Evolutionary conservation across 2,113 vertebrate species (phyloP), one percentile per base, ranked within the genome.

Genomic region (Cyrtonyx montezumae): DNA sequence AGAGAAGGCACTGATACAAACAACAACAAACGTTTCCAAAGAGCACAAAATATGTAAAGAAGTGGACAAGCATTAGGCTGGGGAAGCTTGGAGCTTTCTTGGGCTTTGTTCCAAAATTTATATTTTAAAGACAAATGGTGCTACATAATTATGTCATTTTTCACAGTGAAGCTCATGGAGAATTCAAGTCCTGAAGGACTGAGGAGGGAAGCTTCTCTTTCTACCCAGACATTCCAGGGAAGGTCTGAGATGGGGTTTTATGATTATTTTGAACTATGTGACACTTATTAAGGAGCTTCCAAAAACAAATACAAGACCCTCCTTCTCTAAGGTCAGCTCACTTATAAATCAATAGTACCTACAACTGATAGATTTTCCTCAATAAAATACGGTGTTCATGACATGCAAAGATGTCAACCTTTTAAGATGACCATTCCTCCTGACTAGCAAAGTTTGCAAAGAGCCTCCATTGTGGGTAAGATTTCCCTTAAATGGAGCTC

Each of bases 21-120:
- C 87, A 94, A 66, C 83, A 91, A 77, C 59, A 78, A 30, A 63
- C 2, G 6, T 86, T 92, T 91, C 79, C 90, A 88, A 73, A 37
- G 25, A 84, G 63, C 48, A 51, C 22, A 21, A 21, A 43, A 75
- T 37, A 80, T 93, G 79, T 65, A 61, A 93, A 94, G 26, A 81
- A 80, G 70, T 74, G 69, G 89, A 90, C 73, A 86, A 94, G 37
- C 11, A 23, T 86, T 92, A 88, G 59, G 74, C 79, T 86, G n/a
- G 30, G 58, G 58, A 45, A 94, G 59, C 40, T 58, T 79, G 18
- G 42, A 48, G 36, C 28, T 85, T 95, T 89, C 85, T 87, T 61
- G 34, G 93, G 93, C 58, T 96, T 75, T 16, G 0, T 74, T 96
- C 88, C 92, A 95, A 93, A 79, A 69, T 23, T 18, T 9, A 37